Evolutionary conservation across 2,888 invertebrate genomes (phyloP), one percentile per base, ranked within the genome.

Genomic region (Acrobasis consociella): DNA sequence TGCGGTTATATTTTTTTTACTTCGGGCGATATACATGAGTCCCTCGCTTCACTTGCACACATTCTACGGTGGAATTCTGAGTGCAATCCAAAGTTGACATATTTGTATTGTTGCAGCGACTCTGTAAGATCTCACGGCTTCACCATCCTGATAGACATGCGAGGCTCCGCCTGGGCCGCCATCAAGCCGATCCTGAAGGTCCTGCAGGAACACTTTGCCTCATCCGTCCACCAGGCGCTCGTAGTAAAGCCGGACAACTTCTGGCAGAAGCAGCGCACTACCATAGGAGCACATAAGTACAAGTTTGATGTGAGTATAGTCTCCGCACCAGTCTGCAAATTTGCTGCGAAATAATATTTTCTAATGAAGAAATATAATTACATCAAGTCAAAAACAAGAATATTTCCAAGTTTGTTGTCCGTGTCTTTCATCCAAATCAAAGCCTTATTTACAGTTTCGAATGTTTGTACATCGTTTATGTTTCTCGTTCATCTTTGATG

Each of bases 181-280:
- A 98, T 99, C 69, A 99, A 99, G 93, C 98, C 99, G 68, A 98
- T 99, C 83, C 93, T 99, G 74, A 99, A 99, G 94, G 97, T 98
- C 80, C 94, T 98, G 73, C 97, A 99, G 94, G 99, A 99, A 88
- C 97, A 98, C 91, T 99, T 99, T 89, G 96, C 98, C 77, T 96
- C 97, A 76, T 95, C 94, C 85, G 97, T 99, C 82, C 97, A 98
- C 91, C 96, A 97, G 87, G 99, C 98, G 74, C 97, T 97, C 83
- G 98, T 99, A 85, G 98, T 99, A 77, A 99, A 99, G 93, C 99
- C 99, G 73, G 99, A 99, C 84, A 99, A 99, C 87, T 99, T 99
- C 94, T 99, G 99, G 99, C 99, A 99, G 92, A 99, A 99, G 92
- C 99, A 99, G 92, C 96, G 99, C 84, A 98, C 99, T 75, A 98